Conservation (phyloP, 1,140 invertebrate species). For the Drosophila biarmipes region DNA sequence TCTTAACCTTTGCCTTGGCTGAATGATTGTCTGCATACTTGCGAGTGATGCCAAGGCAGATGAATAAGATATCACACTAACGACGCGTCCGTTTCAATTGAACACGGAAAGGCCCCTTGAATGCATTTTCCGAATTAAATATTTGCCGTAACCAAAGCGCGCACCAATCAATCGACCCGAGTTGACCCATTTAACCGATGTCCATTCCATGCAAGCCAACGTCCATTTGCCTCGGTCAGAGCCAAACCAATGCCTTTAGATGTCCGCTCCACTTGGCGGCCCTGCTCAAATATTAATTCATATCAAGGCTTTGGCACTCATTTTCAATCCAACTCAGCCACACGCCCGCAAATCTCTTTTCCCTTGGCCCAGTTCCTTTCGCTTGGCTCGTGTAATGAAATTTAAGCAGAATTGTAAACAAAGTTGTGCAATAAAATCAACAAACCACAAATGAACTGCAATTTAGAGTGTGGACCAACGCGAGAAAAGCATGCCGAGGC, state of each 20-base stretch:
- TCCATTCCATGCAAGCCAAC: constrained; percentile 41
- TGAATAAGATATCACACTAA: constrained; percentile 13
- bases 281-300: constrained; percentile 81
- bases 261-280: constrained; percentile 59
- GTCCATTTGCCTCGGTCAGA: constrained; percentile 8
- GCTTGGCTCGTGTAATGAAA: constrained; percentile 72
- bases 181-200: constrained; percentile 60
- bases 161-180: constrained; percentile 38
- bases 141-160: constrained; percentile 14
- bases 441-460: constrained; percentile 70
- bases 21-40: constrained; percentile 12
- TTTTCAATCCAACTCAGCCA: constrained; percentile 49
- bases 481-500: constrained; percentile 8
- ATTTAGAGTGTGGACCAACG: constrained; percentile 50
- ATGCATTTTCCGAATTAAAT: constrained; percentile 26
- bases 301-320: constrained; percentile 80
- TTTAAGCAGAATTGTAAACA: constrained; percentile 76
- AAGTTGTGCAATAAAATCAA: constrained; percentile 73
- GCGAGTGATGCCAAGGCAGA: neutral
- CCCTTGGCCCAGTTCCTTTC: constrained; percentile 49
- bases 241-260: constrained; percentile 22
- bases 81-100: neutral
- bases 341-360: constrained; percentile 6
- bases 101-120: neutral
- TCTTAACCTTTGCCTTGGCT: constrained; percentile 34